These are phyloP conservation scores for Cryptophagus acutangulus DNA, from an alignment of 2,888 invertebrate species.

Conservation along the genomic window DNA sequence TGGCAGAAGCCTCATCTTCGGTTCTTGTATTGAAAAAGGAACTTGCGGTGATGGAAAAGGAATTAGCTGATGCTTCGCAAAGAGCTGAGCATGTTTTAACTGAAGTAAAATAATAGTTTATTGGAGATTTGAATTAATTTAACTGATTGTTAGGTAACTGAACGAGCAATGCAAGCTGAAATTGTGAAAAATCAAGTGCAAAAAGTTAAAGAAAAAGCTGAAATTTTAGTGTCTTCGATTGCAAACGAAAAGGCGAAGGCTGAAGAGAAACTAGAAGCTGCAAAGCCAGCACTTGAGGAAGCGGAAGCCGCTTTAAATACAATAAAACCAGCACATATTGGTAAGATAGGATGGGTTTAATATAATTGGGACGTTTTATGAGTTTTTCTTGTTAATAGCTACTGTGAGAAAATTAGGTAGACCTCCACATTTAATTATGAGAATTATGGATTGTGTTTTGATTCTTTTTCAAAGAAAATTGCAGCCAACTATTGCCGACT, in stretches of 20 bases:
- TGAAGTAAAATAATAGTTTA: conserved; percentile 49
- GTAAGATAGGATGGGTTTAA: conserved; percentile 39
- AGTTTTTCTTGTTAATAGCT: conserved; percentile 46
- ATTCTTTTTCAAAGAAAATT: conserved; percentile 87
- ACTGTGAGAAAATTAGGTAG: conserved; percentile 91
- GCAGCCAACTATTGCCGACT: conserved; percentile 76
- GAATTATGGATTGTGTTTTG: conserved; percentile 96
- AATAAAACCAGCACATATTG: conserved; percentile 93
- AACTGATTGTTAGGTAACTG: conserved; percentile 60
- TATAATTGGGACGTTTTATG: too few relatives aligned
- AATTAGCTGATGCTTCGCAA: conserved; percentile 86
- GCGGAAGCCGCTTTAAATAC: conserved; percentile 93
- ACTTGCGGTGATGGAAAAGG: conserved; percentile 90
- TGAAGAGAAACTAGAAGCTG: conserved; percentile 89
- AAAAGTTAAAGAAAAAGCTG: conserved; percentile 93
- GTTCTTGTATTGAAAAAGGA: conserved; percentile 89
- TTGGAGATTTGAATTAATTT: conserved; percentile 4
- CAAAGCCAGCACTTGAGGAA: conserved; percentile 91
- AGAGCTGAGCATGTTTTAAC: conserved; percentile 83
- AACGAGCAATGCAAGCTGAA: conserved; percentile 92
- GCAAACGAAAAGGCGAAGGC: conserved; percentile 87
- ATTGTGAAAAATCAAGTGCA: conserved; percentile 93
- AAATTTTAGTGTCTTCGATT: conserved; percentile 78
- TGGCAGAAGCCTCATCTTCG: conserved; percentile 91
- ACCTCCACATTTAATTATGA: conserved; percentile 94